Percentiles rank a stretch among this genome's conserved stretches.
Conservation (phyloP, 1,140 invertebrate genomes). For the Cardiocondyla obscurior region DNA sequence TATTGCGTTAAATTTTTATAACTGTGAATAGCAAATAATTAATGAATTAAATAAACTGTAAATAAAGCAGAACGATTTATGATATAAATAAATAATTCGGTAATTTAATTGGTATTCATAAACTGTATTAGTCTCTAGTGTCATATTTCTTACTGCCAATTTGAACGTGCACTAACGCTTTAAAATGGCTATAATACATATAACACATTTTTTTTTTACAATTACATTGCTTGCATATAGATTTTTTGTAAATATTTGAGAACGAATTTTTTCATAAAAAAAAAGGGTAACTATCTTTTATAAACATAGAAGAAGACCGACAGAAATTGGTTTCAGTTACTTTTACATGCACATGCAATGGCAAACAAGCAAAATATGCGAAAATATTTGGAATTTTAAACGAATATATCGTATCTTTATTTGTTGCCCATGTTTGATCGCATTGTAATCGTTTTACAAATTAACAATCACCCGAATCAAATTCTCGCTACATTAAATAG, state of each 20-base stretch:
- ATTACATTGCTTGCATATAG: background rate
- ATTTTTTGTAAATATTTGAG: background rate
- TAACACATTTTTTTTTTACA: background rate
- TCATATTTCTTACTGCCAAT: background rate
- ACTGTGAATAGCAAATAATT: constrained; percentile 29
- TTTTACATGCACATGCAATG: background rate
- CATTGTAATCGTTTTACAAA: constrained; percentile 76
- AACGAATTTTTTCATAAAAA: background rate
- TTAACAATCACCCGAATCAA: constrained; percentile 76
- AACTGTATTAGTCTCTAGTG: constrained; percentile 8
- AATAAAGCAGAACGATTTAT: constrained; percentile 59
- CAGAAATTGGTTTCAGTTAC: background rate
- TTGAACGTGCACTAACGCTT: background rate
- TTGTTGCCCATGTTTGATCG: constrained; percentile 68
- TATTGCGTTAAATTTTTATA: constrained; percentile 6
- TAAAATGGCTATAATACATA: background rate
- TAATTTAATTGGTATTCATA: constrained; percentile 5
- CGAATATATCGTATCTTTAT: constrained; percentile 59
- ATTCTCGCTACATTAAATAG: constrained; percentile 70
- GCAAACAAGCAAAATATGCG: background rate
- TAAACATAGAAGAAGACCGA: background rate
- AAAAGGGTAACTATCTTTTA: background rate
- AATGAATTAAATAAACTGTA: constrained; percentile 44
- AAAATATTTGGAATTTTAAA: background rate
- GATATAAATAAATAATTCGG: constrained; percentile 53